These are phyloP conservation scores for Montipora foliosa DNA, from an alignment of 64 coral and sea anemone genomes.

Conservation along the genomic window DNA sequence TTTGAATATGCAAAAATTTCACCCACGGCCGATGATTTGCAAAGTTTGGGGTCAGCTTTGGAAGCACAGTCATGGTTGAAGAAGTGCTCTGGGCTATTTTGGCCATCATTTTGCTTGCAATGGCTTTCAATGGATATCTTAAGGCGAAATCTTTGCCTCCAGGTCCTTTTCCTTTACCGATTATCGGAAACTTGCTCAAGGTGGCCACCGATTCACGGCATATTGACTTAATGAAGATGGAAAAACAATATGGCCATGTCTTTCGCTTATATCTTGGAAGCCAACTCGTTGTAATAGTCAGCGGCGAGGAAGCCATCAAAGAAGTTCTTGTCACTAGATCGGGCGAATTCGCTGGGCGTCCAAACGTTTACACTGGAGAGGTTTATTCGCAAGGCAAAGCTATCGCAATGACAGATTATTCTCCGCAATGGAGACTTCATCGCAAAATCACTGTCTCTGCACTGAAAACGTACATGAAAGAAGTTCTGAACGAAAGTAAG, in stretches of 20 bases:
- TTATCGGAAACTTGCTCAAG: background rate
- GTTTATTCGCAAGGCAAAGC: background rate
- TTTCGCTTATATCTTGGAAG: constrained; percentile 5
- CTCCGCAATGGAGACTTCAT: constrained; percentile 13
- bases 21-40: too few species aligned
- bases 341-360: constrained; percentile 26
- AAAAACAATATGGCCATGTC: background rate
- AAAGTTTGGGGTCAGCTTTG: too few species aligned
- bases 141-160: background rate
- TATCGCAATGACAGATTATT: constrained; percentile 29
- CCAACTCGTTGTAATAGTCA: constrained; percentile 1
- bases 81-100: too few species aligned
- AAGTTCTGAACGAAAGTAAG: background rate
- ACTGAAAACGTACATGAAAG: constrained; percentile 33
- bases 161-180: background rate
- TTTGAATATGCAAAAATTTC: too few species aligned
- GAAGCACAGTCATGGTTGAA: too few species aligned
- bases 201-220: background rate
- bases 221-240: background rate
- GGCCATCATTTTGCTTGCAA: too few species aligned
- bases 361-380: background rate
- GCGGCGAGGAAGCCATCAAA: background rate
- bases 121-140: too few species aligned
- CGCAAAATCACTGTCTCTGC: constrained; percentile 25
- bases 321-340: constrained; percentile 2